Percentiles rank a stretch among this genome's conserved stretches.
phyloP scores from a whole-genome alignment of 30 jellyfish, hydroid and myxozoan species.

The Chrysaora quinquecirrha region DNA sequence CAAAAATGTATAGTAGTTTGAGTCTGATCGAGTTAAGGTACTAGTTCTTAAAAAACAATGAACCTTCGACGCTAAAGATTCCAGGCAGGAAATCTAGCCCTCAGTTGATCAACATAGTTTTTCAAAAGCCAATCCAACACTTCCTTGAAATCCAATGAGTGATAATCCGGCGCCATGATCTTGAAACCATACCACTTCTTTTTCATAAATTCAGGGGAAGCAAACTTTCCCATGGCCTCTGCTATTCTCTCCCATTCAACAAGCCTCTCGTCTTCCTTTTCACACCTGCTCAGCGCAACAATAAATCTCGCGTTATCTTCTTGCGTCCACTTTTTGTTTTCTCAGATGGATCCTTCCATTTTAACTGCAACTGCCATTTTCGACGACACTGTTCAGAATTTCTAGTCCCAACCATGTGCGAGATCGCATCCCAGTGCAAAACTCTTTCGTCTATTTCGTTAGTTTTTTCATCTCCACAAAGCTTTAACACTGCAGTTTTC shows the following conservation, averaged over 20 bases:
- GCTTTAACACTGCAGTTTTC: background rate
- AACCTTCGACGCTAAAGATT: too few species aligned
- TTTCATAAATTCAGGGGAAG: background rate
- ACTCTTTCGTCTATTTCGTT: background rate
- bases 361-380: constrained; percentile 39
- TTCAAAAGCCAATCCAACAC: background rate
- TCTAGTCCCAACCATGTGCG: constrained; percentile 36
- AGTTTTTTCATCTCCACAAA: background rate
- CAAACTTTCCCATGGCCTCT: constrained; percentile 12
- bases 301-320: constrained; percentile 3
- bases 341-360: constrained; percentile 12
- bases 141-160: background rate
- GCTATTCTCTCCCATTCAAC: constrained; percentile 46
- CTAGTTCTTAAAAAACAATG: too few species aligned
- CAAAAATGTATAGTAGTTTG: too few species aligned
- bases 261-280: constrained; percentile 18
- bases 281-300: constrained; percentile 17
- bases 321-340: constrained; percentile 19
- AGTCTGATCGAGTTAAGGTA: too few species aligned
- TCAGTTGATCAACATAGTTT: background rate
- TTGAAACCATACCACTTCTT: constrained; percentile 19
- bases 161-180: constrained; percentile 7
- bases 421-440: constrained; percentile 33
- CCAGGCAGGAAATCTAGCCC: background rate
- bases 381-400: constrained; percentile 27